phyloP scores from a whole-genome alignment of 2,797 vertebrate species.

The Gallirallus australis region DNA sequence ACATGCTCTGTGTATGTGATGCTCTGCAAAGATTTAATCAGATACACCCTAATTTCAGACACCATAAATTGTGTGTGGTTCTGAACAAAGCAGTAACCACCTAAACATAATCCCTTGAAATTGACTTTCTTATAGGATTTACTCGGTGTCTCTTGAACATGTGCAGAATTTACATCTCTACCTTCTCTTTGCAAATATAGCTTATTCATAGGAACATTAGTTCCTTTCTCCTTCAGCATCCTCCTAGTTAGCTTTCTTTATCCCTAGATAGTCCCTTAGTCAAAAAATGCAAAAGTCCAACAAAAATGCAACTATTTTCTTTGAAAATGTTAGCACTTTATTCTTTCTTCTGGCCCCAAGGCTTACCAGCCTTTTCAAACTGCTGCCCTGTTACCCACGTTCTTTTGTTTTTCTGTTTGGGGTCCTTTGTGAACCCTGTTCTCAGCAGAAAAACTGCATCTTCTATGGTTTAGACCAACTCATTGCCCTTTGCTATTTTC shows the following conservation, averaged over 20 bases:
- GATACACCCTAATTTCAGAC: background rate
- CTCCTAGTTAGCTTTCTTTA: background rate
- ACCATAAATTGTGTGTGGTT: background rate
- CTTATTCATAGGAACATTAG: background rate
- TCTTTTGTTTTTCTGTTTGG: background rate
- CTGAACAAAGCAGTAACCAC: background rate
- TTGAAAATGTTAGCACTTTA: background rate
- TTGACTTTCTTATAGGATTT: background rate
- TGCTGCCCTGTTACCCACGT: background rate
- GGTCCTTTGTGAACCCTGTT: background rate
- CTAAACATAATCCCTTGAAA: background rate
- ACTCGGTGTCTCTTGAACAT: background rate
- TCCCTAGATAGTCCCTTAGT: background rate
- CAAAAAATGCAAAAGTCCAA: background rate
- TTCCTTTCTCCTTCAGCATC: background rate
- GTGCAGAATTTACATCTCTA: background rate
- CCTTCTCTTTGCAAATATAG: background rate
- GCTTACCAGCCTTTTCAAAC: background rate
- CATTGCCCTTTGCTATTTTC: background rate
- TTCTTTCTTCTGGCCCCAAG: background rate
- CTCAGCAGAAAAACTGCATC: background rate
- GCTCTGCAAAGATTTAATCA: background rate
- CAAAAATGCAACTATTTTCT: background rate
- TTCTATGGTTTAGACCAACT: background rate
- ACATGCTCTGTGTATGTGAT: fast-evolving